phyloP scores from a whole-genome alignment of 2,888 invertebrate genomes.

The Drosophila falleni region DNA sequence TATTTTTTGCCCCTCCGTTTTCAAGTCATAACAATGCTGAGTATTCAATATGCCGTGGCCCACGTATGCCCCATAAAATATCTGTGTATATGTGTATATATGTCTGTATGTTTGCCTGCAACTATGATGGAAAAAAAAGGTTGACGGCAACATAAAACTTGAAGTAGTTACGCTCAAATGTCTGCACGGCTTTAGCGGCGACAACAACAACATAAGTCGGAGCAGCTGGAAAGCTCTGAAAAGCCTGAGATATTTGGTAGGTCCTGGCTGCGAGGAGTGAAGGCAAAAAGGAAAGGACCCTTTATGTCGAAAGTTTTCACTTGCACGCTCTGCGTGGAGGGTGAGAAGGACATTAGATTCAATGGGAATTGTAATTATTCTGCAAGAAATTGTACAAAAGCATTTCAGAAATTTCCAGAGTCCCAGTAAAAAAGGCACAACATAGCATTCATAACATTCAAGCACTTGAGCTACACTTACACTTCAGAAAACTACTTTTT shows the following conservation, averaged over 20 bases:
- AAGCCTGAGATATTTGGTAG: constrained; percentile 30
- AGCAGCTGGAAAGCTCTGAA: constrained; percentile 41
- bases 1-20: constrained; percentile 26
- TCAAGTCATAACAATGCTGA: constrained; percentile 71
- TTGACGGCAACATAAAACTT: constrained; percentile 67
- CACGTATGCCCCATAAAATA: constrained; percentile 70
- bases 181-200: constrained; percentile 59
- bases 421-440: constrained; percentile 9
- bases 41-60: constrained; percentile 69
- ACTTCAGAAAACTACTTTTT: constrained; percentile 23
- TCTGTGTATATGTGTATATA: constrained; percentile 13
- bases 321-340: constrained; percentile 12
- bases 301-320: constrained; percentile 64
- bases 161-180: constrained; percentile 70
- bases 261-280: constrained; percentile 1
- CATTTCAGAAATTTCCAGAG: constrained; percentile 15
- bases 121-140: constrained; percentile 35
- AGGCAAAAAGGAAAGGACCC: constrained; percentile 12
- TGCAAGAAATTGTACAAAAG: constrained; percentile 36
- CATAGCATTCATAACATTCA: constrained; percentile 10
- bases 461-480: constrained; percentile 22
- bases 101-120: constrained; percentile 20
- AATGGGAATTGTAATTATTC: constrained; percentile 45
- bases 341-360: constrained; percentile 31
- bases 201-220: constrained; percentile 18